Conservation (phyloP, 2,113 vertebrate species). For the Aramus guarauna region DNA sequence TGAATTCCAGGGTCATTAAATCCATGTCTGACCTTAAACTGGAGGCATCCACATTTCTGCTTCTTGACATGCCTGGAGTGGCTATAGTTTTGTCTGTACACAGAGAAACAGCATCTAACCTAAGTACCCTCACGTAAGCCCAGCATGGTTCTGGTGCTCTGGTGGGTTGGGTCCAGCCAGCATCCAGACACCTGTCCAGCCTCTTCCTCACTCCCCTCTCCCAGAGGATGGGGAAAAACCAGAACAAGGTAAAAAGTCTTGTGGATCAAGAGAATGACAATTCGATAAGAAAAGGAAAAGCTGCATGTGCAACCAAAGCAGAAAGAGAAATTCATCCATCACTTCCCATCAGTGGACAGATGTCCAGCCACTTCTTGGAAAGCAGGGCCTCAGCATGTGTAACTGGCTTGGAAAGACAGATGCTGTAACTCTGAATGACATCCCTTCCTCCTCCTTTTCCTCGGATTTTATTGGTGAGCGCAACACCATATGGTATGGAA, state of each 20-base stretch:
- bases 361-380: neutral
- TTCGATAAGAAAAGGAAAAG: neutral
- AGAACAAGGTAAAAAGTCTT: neutral
- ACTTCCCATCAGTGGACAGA: rapidly evolving
- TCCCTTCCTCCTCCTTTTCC: neutral
- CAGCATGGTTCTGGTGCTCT: neutral
- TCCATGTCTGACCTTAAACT: neutral
- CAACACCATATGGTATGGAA: no score
- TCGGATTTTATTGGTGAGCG: neutral
- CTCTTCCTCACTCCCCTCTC: neutral
- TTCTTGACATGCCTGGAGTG: neutral
- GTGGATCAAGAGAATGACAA: neutral
- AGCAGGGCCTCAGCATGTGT: neutral
- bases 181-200: neutral
- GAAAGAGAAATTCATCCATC: neutral
- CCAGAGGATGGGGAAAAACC: neutral
- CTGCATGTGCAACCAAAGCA: neutral
- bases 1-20: neutral
- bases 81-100: neutral
- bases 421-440: rapidly evolving
- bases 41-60: neutral
- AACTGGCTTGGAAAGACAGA: neutral
- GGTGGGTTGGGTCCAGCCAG: rapidly evolving
- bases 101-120: neutral
- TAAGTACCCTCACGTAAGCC: neutral